Evolutionary conservation across 2,113 vertebrate genomes (phyloP).

Genomic region (Apteryx mantelli): DNA sequence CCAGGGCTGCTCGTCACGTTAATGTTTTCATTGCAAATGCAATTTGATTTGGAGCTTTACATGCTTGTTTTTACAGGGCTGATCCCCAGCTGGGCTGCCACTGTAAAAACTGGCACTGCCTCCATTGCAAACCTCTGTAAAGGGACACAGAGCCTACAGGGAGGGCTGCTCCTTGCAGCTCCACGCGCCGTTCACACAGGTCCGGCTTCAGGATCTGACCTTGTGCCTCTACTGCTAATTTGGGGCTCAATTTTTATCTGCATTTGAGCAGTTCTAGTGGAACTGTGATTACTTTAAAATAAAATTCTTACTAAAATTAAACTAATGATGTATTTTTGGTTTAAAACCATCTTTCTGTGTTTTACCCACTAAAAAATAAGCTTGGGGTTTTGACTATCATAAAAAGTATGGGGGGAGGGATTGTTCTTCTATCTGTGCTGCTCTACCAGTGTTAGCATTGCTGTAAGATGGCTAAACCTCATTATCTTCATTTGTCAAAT

Average conservation of each 20-base stretch:
- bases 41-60: neutral
- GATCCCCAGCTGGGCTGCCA: neutral
- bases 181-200: neutral
- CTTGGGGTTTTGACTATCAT: neutral
- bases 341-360: neutral
- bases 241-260: neutral
- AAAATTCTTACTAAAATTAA: neutral
- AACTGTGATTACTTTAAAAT: neutral
- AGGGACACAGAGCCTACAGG: neutral
- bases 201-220: neutral
- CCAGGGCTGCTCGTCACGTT: neutral
- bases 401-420: neutral
- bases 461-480: neutral
- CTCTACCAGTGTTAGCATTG: neutral
- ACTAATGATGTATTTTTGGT: neutral
- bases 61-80: neutral
- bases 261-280: neutral
- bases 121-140: neutral
- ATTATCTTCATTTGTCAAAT: neutral
- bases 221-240: neutral
- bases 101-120: neutral
- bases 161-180: neutral
- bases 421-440: neutral
- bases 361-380: fast-evolving
- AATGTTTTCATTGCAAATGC: neutral